phyloP scores from a whole-genome alignment of 1,140 invertebrate genomes.

The Orius insidiosus region DNA sequence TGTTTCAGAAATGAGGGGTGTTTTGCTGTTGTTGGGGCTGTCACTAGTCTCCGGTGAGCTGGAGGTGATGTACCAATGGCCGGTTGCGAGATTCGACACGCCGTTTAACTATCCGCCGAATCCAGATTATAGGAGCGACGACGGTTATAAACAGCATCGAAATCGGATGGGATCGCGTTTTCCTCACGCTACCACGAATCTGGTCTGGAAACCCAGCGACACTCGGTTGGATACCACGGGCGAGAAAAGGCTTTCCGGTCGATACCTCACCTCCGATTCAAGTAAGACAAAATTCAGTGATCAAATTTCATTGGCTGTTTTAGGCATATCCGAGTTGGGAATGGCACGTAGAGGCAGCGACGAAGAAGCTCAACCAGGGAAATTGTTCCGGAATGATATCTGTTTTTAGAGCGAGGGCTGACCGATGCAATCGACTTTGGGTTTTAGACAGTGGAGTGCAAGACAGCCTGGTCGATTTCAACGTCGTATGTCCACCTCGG shows the following conservation, averaged over 20 bases:
- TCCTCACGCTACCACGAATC: conserved; percentile 49
- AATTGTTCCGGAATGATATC: conserved; percentile 59
- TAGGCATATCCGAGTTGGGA: conserved; percentile 65
- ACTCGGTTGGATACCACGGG: conserved; percentile 42
- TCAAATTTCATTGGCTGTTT: neutral
- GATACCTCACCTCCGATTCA: conserved; percentile 37
- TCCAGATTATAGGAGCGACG: conserved; percentile 19
- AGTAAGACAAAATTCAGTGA: conserved; percentile 23
- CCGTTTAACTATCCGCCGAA: conserved; percentile 30
- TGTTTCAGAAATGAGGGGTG: too few relatives aligned
- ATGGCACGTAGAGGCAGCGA: conserved; percentile 46
- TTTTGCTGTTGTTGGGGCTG: too few relatives aligned
- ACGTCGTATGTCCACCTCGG: conserved; percentile 56
- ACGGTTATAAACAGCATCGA: conserved; percentile 48
- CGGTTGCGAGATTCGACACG: conserved; percentile 46
- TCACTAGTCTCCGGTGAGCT: conserved; percentile 22
- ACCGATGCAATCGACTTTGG: conserved; percentile 61
- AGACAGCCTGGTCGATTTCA: conserved; percentile 56
- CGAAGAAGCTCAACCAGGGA: conserved; percentile 24
- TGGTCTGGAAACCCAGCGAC: conserved; percentile 54
- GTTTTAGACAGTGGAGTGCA: conserved; percentile 51
- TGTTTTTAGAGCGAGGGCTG: conserved; percentile 51
- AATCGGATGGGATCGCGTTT: conserved; percentile 47
- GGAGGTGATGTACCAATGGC: conserved; percentile 57
- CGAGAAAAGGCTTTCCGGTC: conserved; percentile 29